A percentile compares a stretch with the other conserved stretches of the same genome.
phyloP scores from a whole-genome alignment of 2,113 vertebrate genomes.

The Dasyprocta punctata region DNA sequence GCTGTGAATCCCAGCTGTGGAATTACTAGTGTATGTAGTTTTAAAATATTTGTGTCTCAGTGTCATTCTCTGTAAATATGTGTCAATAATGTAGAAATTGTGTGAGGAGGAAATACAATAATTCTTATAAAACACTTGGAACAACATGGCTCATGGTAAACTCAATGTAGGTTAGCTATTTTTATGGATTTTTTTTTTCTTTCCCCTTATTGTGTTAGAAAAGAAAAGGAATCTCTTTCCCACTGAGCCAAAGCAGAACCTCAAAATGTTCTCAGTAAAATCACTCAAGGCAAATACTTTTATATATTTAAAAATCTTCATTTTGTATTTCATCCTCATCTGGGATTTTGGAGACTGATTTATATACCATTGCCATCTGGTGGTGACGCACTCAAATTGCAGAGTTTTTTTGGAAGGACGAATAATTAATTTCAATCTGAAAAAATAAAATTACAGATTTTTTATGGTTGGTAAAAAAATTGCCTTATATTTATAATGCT shows the following conservation, averaged over 20 bases:
- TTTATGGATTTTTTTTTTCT: neutral
- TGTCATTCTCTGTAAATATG: neutral
- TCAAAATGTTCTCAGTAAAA: neutral
- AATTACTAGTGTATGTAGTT: neutral
- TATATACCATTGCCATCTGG: constrained; percentile 48
- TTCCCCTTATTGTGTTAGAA: neutral
- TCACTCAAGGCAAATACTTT: neutral
- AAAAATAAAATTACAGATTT: neutral
- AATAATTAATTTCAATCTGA: neutral
- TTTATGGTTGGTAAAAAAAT: neutral
- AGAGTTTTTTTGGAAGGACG: neutral
- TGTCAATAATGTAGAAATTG: neutral
- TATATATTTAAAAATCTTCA: neutral
- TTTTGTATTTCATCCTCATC: constrained; percentile 24
- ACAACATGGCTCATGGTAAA: neutral
- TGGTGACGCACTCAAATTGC: constrained; percentile 43
- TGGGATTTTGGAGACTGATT: neutral
- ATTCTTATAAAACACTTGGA: neutral
- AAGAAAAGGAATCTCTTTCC: neutral
- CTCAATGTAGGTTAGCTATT: neutral
- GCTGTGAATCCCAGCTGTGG: neutral
- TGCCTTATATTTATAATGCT: neutral
- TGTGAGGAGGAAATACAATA: neutral
- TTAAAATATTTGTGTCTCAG: neutral
- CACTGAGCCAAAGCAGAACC: neutral